Base-by-base conservation (phyloP, 2,888 invertebrate species). In the Thelaira solivaga region DNA sequence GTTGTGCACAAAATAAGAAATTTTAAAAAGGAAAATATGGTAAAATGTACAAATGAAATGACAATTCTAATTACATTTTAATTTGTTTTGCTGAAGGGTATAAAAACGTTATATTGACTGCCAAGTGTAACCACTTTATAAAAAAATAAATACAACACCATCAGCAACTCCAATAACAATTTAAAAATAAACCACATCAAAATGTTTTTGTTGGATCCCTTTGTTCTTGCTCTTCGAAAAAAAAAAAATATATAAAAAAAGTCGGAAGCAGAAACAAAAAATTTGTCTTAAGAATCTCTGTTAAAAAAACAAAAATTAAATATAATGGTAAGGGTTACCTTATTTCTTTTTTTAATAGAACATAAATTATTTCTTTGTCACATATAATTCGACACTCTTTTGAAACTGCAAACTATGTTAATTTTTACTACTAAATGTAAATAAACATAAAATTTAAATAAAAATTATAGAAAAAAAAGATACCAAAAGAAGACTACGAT, bases 111-210 rank as follows among this genome's bases (percentile, higher is more conserved):
- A 61, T 53, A 81, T 81, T 61, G 71, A 53, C 31, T 29, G 55
- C 76, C 59, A 76, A 76, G 81, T 84, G 84, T 82, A 84, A 81
- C 82, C 64, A 67, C 39, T 57, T 43, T 16, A 26, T n/a, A 34
- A 22, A 4, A 68, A 24, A 41, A 26, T 39, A n/a, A n/a, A n/a
- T 34, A 8, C 81, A 80, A 39, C 68, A 80, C 41, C 7, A 62
- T 8, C 10, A 43, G 34, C 22, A 65, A 24, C 80, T 80, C 78
- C 64, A 83, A 75, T 77, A 41, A 34, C 65, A 64, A 81, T 45
- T 55, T 72, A 55, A 68, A 62, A 73, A 57, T 31, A 77, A 76
- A 81, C 81, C 79, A 83, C 82, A 82, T 79, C 83, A 81, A 81
- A 64, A 49, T 26, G 20, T 18, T 43, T 22, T 29, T 36, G 10